Evolutionary conservation across 2,888 invertebrate species (phyloP).

Genomic region (Polyommatus icarus): DNA sequence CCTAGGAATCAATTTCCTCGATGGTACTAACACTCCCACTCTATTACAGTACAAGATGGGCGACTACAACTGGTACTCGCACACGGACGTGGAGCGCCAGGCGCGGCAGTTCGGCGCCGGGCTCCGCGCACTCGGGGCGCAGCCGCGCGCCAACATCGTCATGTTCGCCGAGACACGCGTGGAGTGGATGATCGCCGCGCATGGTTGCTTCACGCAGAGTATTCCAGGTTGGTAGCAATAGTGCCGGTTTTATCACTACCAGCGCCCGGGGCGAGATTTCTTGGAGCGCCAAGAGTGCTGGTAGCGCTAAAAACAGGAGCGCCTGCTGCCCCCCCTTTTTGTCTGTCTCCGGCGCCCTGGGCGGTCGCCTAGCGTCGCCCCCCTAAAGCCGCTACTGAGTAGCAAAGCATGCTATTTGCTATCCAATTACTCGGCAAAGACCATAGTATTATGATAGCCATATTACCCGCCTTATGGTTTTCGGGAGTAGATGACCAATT

Average conservation of each 20-base stretch:
- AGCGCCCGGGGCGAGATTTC: too few species aligned
- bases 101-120: slow-evolving; percentile 91
- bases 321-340: neutral
- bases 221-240: slow-evolving; percentile 82
- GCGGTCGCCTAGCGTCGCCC: too few species aligned
- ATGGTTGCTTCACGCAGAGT: slow-evolving; percentile 97
- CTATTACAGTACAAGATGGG: slow-evolving; percentile 90
- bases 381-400: too few species aligned
- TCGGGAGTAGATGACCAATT: too few species aligned
- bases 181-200: slow-evolving; percentile 98
- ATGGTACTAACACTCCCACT: neutral
- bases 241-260: too few species aligned
- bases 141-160: slow-evolving; percentile 88
- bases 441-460: too few species aligned
- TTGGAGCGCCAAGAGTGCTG: too few species aligned
- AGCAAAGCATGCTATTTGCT: too few species aligned
- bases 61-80: slow-evolving; percentile 94
- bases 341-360: too few species aligned
- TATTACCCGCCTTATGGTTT: too few species aligned
- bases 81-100: slow-evolving; percentile 87
- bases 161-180: slow-evolving; percentile 98
- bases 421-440: too few species aligned
- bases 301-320: neutral
- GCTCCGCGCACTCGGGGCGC: slow-evolving; percentile 88
- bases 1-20: too few species aligned